Base-by-base conservation (phyloP, 2,888 invertebrate genomes). In the Neoascia interrupta region DNA sequence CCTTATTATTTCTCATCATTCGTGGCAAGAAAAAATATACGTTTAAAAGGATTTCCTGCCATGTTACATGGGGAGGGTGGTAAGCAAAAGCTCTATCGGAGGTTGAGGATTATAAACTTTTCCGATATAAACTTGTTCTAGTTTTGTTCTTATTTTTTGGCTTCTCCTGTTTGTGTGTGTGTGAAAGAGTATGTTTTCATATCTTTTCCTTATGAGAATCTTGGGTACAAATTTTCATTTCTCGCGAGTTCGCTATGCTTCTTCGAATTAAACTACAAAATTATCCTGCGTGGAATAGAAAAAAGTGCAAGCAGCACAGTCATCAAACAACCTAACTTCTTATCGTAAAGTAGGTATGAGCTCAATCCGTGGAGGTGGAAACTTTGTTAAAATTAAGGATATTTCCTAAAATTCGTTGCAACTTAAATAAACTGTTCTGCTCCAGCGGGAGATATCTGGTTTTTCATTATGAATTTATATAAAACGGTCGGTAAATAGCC, bases 81-180 rank as follows among this genome's bases (percentile, higher is more conserved):
- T 41, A 60, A 43, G 51, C 47, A 56, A 66, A 11, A 10, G 43
- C 11, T 11, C 60, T 79, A 54, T 66, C 73, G 53, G 54, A 64
- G 73, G 66, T 79, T 68, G 56, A 73, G 68, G 79, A 79, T 79
- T 79, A 79, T 61, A 79, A 79, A 79, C 60, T 79, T 79, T 79
- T 79, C 72, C 79, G 79, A 79, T 79, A 79, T 79, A 79, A 79
- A 79, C 79, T 79, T 79, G 76, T 51, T 70, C 70, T 36, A 28
- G 43, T 58, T 51, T 21, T 13, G 39, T 51, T 21, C 10, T 43
- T 15, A 36, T 28, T 49, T 56, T 58, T 68, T 56, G 28, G 56
- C 45, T 51, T 45, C 43, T 64, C 34, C n/a, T 53, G 54, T 15
- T 54, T 61, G 54, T 16, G 21, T 51, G 16, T 45, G 23, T 68